Evolutionary conservation across 1,140 invertebrate species (phyloP), one percentile per base, ranked within the genome.

Genomic region (Cyphomyrmex costatus): DNA sequence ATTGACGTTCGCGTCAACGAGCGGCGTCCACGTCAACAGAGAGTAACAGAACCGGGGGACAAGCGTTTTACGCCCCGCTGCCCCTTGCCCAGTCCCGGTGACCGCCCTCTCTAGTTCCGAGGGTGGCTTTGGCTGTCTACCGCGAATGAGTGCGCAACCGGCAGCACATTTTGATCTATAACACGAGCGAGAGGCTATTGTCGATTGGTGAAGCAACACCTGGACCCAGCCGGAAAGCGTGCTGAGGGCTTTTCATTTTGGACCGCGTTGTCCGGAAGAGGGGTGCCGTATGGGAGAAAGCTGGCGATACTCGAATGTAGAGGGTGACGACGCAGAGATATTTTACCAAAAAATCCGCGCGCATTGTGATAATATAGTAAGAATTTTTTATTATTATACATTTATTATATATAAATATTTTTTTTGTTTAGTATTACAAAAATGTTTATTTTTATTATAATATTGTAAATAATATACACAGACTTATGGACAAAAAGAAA

Each of bases 171-270:
- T 83, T 83, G 79, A 83, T 83, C 79, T 83, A 83, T 60, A 83
- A 83, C 79, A 53, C 27, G 79, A 60, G 68, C 51, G 36, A 83
- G 79, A 83, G 68, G 79, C 79, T 60, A 83, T 83, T 83, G 79
- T 83, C 79, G 79, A 74, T 83, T 60, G 79, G 79, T 49, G 79
- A 86, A 88, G 86, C 89, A 89, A 91, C 91, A 91, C 91, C 91
- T 91, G 91, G 91, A 84, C 90, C 53, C 86, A 88, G 82, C 85
- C 88, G 90, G 84, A 91, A 91, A 91, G 85, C 86, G 86, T 80
- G 85, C 88, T 88, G 85, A 88, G 85, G 88, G 90, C 86, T 88
- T 91, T 91, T 89, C 76, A 91, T 90, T 91, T 87, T 56, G 71
- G 82, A 30, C 36, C 73, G 78, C 73, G 56, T 71, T 46, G 27